phyloP scores from a whole-genome alignment of 2,113 vertebrate genomes.

The Dicaeum eximium region DNA sequence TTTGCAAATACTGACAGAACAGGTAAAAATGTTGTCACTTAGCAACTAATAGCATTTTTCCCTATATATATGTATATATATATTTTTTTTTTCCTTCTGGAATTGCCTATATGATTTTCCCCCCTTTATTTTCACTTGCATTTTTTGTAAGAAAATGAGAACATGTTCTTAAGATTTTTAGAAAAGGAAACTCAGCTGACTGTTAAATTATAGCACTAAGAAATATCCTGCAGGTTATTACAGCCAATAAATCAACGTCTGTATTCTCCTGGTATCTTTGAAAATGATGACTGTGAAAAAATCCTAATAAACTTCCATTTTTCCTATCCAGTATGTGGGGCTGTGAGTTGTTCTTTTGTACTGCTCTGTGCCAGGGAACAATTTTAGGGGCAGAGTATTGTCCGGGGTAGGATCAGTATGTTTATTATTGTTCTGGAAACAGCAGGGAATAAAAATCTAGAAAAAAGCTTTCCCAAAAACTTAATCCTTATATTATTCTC shows the following conservation, averaged over 20 bases:
- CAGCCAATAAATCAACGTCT: not conserved
- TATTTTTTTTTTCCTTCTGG: not conserved
- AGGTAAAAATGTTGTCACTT: conserved; percentile 29
- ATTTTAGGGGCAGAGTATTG: not conserved
- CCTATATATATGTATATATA: too few species aligned
- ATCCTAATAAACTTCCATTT: not conserved
- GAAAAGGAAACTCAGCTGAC: not conserved
- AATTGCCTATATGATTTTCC: not conserved
- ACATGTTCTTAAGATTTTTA: not conserved
- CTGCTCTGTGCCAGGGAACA: accelerated
- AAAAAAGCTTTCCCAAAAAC: not conserved
- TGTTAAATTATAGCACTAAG: not conserved
- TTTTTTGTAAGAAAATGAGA: not conserved
- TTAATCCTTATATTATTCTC: not conserved
- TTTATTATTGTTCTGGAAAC: not conserved
- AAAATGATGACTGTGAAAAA: not conserved
- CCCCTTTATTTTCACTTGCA: not conserved
- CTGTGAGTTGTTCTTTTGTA: not conserved
- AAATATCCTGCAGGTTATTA: not conserved
- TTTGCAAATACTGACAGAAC: conserved; percentile 36
- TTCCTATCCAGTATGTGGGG: not conserved
- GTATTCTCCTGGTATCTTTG: not conserved
- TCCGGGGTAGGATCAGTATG: not conserved
- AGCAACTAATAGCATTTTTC: conserved; percentile 32
- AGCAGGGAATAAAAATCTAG: not conserved